Conservation (phyloP, 2,888 invertebrate species). For the Apotomis turbidana region DNA sequence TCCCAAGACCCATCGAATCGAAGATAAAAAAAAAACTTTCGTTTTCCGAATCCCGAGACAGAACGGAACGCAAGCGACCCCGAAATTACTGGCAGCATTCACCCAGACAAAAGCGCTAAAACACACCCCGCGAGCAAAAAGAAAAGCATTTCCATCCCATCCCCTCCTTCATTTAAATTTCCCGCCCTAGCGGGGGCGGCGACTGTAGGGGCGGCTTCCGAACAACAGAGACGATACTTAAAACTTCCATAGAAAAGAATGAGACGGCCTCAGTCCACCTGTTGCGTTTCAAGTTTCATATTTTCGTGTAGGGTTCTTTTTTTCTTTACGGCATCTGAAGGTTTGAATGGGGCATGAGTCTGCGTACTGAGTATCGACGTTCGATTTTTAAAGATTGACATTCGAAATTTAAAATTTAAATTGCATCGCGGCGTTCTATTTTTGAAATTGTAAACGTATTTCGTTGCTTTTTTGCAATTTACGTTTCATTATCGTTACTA, state of each 20-base stretch:
- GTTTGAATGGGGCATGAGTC: conserved; percentile 76
- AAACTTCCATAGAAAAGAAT: conserved; percentile 78
- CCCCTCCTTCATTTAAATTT: conserved; percentile 81
- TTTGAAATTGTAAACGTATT: conserved; percentile 33
- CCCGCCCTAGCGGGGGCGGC: conserved; percentile 81
- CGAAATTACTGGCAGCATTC: conserved; percentile 82
- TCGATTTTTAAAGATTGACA: conserved; percentile 61
- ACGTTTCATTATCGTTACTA: conserved; percentile 11
- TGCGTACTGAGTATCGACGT: conserved; percentile 76
- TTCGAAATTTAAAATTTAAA: conserved; percentile 50
- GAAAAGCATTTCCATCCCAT: conserved; percentile 80
- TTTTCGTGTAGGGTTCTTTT: conserved; percentile 78
- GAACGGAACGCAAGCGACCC: conserved; percentile 77
- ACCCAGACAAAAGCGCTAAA: conserved; percentile 83
- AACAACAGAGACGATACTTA: conserved; percentile 78
- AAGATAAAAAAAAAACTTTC: conserved; percentile 62
- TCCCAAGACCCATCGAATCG: conserved; percentile 46
- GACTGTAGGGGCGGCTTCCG: conserved; percentile 80
- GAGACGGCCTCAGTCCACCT: conserved; percentile 81
- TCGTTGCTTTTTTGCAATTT: conserved; percentile 24
- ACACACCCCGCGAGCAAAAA: conserved; percentile 81
- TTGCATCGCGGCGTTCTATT: conserved; percentile 44
- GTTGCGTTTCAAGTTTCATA: conserved; percentile 78
- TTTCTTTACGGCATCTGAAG: conserved; percentile 74
- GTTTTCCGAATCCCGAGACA: conserved; percentile 74